Evolutionary conservation across 2,113 vertebrate genomes (phyloP).

Genomic region (Pionites leucogaster): DNA sequence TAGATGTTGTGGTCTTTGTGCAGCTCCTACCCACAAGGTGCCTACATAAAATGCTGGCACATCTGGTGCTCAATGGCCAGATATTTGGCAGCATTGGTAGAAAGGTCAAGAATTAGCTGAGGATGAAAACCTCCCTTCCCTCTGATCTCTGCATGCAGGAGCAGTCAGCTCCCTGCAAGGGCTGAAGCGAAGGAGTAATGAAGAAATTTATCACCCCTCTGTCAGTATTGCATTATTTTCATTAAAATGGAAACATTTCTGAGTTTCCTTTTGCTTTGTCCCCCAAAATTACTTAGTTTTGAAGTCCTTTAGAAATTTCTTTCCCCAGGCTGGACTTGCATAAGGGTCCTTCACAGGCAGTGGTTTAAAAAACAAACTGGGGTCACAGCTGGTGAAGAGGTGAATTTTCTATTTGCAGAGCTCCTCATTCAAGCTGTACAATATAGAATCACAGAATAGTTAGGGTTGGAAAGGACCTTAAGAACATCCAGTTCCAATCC

Average conservation of each 20-base stretch:
- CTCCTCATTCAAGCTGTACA: neutral
- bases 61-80: neutral
- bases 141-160: neutral
- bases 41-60: neutral
- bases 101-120: neutral
- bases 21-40: neutral
- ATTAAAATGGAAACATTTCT: neutral
- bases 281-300: neutral
- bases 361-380: neutral
- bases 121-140: neutral
- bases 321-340: neutral
- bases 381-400: neutral
- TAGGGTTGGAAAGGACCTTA: no score
- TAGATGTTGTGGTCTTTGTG: neutral
- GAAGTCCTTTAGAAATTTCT: neutral
- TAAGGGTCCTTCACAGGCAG: neutral
- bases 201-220: neutral
- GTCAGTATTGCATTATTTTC: neutral
- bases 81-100: neutral
- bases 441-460: no score
- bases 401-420: neutral
- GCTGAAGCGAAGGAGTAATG: neutral
- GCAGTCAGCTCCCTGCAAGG: neutral
- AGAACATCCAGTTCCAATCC: no score
- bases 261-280: neutral